Evolutionary conservation across 2,888 invertebrate species (phyloP).

Genomic region (Nomada goodeniana): DNA sequence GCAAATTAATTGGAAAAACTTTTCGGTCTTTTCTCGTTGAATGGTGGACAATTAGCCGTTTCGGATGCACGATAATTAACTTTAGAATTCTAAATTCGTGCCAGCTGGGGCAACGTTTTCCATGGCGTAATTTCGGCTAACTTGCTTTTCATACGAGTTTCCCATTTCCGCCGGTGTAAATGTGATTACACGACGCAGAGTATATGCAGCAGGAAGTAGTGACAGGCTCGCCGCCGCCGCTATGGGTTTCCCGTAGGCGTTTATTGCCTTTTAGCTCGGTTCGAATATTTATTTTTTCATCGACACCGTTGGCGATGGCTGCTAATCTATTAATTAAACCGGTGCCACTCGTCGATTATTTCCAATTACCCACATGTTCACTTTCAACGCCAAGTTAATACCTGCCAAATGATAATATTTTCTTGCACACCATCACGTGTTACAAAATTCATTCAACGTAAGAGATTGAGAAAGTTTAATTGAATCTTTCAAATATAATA

Average conservation of each 20-base stretch:
- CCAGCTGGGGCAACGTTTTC: background rate
- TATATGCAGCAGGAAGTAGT: conserved; percentile 28
- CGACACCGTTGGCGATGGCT: background rate
- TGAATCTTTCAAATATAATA: too few relatives aligned
- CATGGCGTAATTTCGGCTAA: conserved; percentile 13
- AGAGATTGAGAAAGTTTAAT: too few relatives aligned
- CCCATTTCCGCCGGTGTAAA: conserved; percentile 34
- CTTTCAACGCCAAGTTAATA: background rate
- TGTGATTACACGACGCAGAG: conserved; percentile 36
- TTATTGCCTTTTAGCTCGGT: conserved; percentile 18
- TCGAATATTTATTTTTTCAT: conserved; percentile 12
- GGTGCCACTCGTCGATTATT: background rate
- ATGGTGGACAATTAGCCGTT: conserved; percentile 7
- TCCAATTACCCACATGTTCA: background rate
- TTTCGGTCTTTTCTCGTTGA: too few relatives aligned
- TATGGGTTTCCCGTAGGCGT: conserved; percentile 3
- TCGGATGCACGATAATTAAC: conserved; percentile 24
- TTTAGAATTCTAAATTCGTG: background rate
- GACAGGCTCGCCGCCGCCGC: background rate
- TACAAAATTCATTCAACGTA: too few relatives aligned
- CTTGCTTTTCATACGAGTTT: conserved; percentile 23
- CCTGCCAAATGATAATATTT: too few relatives aligned
- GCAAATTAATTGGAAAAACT: conserved; percentile 1
- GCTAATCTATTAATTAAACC: background rate
- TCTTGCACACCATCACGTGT: too few relatives aligned